Percentiles rank a stretch among this genome's conserved stretches.
Conservation (phyloP, 1,140 invertebrate genomes). For the Anagrus nilaparvatae region DNA sequence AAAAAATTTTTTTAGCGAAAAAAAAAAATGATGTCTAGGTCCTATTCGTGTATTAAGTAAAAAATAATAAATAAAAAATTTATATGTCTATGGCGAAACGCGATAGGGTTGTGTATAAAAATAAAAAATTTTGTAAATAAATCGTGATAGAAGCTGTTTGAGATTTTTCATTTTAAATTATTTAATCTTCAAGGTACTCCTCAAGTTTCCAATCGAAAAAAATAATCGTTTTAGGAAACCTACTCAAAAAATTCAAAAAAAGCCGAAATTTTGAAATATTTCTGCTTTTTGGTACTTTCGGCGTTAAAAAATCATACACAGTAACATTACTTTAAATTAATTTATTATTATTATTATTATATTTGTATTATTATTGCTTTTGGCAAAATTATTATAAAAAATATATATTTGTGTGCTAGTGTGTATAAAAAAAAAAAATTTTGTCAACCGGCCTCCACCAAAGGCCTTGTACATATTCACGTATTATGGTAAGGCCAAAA, state of each 20-base stretch:
- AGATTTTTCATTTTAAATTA: too few relatives aligned
- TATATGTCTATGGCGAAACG: slow-evolving; percentile 43
- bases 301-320: too few relatives aligned
- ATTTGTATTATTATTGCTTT: slow-evolving; percentile 18
- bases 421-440: too few relatives aligned
- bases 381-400: slow-evolving; percentile 17
- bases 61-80: slow-evolving; percentile 28
- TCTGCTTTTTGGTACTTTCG: too few relatives aligned
- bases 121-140: slow-evolving; percentile 48
- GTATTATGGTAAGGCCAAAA: slow-evolving; percentile 32
- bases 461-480: slow-evolving; percentile 34
- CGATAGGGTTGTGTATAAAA: slow-evolving; percentile 42
- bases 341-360: too few relatives aligned
- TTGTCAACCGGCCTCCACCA: slow-evolving; percentile 30
- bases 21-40: slow-evolving; percentile 45
- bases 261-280: too few relatives aligned
- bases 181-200: too few relatives aligned
- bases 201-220: too few relatives aligned
- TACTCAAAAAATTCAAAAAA: too few relatives aligned
- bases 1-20: too few relatives aligned
- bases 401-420: slow-evolving; percentile 38
- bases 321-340: too few relatives aligned
- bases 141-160: slow-evolving; percentile 43
- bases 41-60: slow-evolving; percentile 39
- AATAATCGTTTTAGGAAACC: too few relatives aligned